Evolutionary conservation across 2,888 invertebrate genomes (phyloP).

Genomic region (Boloria euphrosyne): DNA sequence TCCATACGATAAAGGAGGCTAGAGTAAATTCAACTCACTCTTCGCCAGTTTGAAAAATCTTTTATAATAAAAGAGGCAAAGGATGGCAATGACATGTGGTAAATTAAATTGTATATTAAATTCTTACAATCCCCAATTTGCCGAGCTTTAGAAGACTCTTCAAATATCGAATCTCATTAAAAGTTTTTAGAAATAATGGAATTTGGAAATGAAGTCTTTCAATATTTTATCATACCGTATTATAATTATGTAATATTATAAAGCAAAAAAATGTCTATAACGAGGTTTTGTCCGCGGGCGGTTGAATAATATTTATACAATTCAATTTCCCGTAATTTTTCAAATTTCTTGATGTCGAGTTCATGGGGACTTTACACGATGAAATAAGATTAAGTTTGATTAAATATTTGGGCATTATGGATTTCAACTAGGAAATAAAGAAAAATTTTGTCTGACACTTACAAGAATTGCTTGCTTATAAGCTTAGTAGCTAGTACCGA

Average conservation of each 20-base stretch:
- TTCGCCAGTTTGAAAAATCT: not conserved
- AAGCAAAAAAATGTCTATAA: too few relatives aligned
- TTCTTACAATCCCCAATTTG: not conserved
- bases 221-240: too few relatives aligned
- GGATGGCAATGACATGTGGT: constrained; percentile 2
- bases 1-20: not conserved
- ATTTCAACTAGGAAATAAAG: not conserved
- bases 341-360: too few relatives aligned
- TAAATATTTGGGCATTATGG: too few relatives aligned
- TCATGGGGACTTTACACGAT: too few relatives aligned
- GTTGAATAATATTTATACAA: too few relatives aligned
- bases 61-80: not conserved
- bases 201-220: too few relatives aligned
- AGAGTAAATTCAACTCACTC: not conserved
- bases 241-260: too few relatives aligned
- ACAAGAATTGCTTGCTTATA: not conserved
- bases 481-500: too few relatives aligned
- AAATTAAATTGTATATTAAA: constrained; percentile 4
- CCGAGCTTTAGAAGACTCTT: not conserved
- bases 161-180: constrained; percentile 5
- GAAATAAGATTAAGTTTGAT: too few relatives aligned
- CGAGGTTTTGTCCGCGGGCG: too few relatives aligned
- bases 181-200: not conserved
- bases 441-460: not conserved
- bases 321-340: too few relatives aligned